These are phyloP conservation scores for Rhyacophila brunnea DNA, from an alignment of 1,140 invertebrate species.

Conservation along the genomic window DNA sequence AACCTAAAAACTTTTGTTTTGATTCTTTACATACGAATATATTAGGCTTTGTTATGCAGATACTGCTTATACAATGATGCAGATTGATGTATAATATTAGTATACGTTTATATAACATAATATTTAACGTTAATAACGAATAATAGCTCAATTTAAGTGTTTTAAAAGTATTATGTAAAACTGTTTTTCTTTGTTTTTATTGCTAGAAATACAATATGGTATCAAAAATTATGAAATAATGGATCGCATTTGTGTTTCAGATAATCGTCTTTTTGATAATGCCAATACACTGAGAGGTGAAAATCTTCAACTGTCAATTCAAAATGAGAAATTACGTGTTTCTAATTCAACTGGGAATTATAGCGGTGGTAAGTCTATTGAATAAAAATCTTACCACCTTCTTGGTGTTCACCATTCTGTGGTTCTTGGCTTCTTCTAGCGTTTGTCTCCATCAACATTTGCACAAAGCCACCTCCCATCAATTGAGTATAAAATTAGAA, in stretches of 20 bases:
- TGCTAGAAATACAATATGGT: no score
- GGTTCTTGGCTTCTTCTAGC: no score
- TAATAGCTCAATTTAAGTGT: no score
- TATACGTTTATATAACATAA: no score
- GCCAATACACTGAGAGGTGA: constrained; percentile 73
- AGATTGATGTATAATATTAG: no score
- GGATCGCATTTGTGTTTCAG: constrained; percentile 56
- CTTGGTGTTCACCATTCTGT: no score
- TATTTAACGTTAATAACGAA: no score
- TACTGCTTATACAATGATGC: not conserved
- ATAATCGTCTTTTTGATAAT: constrained; percentile 84
- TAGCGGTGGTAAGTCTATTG: constrained; percentile 37
- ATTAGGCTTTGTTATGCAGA: not conserved
- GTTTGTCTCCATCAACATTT: no score
- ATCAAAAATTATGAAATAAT: no score
- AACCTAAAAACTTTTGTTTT: constrained; percentile 30
- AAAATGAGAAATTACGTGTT: constrained; percentile 76
- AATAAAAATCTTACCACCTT: no score
- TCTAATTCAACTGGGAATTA: constrained; percentile 48
- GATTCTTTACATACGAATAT: constrained; percentile 2
- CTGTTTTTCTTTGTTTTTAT: constrained; percentile 2
- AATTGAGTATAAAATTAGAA: no score
- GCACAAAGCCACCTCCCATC: no score
- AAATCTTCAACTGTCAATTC: constrained; percentile 79
- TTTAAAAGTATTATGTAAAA: not conserved